Evolutionary conservation across 2,113 vertebrate genomes (phyloP).

Genomic region (Apus apus): DNA sequence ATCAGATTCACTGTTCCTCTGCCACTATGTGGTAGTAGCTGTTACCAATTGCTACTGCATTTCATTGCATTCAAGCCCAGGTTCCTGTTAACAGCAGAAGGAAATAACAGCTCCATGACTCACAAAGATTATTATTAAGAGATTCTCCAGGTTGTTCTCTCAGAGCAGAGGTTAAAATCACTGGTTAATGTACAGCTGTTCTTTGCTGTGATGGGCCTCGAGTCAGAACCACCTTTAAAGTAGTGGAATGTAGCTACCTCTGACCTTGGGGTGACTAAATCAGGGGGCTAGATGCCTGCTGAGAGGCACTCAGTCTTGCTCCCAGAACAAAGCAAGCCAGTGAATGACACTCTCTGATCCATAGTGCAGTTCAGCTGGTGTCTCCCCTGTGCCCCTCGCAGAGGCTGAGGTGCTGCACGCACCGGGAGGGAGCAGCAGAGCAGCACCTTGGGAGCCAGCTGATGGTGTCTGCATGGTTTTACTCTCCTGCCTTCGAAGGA

Average conservation of each 20-base stretch:
- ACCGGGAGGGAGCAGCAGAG: background rate
- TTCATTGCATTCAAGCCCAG: background rate
- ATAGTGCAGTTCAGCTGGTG: background rate
- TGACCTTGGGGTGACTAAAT: background rate
- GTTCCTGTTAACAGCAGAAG: background rate
- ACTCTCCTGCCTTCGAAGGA: background rate
- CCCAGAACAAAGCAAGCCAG: background rate
- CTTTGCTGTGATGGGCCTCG: background rate
- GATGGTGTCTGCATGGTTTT: background rate
- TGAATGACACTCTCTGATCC: background rate
- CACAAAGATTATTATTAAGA: background rate
- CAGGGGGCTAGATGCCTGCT: background rate
- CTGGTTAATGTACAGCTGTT: background rate
- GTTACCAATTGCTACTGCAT: accelerated
- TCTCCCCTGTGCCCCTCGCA: background rate
- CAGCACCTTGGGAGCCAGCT: accelerated
- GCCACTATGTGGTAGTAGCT: background rate
- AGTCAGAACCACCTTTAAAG: background rate
- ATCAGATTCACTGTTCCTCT: background rate
- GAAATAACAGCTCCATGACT: background rate
- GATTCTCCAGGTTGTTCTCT: background rate
- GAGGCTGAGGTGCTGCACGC: background rate
- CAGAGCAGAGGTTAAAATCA: background rate
- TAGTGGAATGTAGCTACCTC: background rate
- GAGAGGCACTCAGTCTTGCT: background rate